A percentile compares a stretch with the other conserved stretches of the same genome.
phyloP scores from a whole-genome alignment of 2,888 invertebrate species.

The Dicranocentrus wangi region DNA sequence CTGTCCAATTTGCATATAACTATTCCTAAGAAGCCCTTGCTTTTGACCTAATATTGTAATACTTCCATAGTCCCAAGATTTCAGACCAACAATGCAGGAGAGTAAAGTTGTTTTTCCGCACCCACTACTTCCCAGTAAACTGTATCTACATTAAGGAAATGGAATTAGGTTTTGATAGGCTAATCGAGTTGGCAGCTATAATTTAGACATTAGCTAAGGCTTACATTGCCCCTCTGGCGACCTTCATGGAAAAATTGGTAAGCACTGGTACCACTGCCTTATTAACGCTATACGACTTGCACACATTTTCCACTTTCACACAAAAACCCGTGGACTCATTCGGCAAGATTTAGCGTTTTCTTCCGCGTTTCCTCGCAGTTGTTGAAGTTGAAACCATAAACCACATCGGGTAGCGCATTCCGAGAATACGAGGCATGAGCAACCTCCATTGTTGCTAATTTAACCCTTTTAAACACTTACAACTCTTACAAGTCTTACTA shows the following conservation, averaged over 20 bases:
- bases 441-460: too few relatives aligned
- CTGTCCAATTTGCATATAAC: constrained; percentile 12
- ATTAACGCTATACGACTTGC: constrained; percentile 16
- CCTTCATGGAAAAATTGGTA: constrained; percentile 51
- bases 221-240: constrained; percentile 49
- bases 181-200: too few relatives aligned
- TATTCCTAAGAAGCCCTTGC: not conserved
- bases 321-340: not conserved
- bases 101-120: constrained; percentile 30
- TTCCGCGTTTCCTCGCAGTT: not conserved
- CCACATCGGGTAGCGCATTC: constrained; percentile 32
- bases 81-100: constrained; percentile 36
- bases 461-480: not conserved
- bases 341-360: not conserved
- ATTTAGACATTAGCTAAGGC: not conserved
- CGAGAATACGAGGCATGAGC: too few relatives aligned
- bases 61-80: constrained; percentile 34
- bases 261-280: not conserved
- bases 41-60: constrained; percentile 24
- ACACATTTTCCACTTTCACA: constrained; percentile 29
- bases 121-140: constrained; percentile 37
- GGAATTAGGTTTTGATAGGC: too few relatives aligned
- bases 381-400: constrained; percentile 1
- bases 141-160: constrained; percentile 31
- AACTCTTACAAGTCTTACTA: not conserved